These are phyloP conservation scores for Lacerta agilis DNA, from an alignment of 2,797 vertebrate species.

Conservation along the genomic window DNA sequence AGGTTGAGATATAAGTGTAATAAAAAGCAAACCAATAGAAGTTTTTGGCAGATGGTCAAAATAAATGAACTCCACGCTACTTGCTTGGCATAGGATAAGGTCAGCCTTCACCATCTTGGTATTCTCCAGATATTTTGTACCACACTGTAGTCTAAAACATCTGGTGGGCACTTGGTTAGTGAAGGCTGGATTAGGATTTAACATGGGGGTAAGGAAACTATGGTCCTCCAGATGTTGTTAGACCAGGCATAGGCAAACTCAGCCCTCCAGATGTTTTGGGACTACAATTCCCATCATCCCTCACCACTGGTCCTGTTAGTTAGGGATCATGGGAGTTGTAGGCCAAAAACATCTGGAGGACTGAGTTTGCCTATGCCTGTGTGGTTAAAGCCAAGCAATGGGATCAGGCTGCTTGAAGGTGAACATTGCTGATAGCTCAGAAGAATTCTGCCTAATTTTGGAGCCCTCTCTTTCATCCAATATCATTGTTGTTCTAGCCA, in stretches of 20 bases:
- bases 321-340: no score
- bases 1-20: neutral
- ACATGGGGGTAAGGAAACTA: neutral
- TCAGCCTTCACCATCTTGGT: neutral
- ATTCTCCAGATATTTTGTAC: neutral
- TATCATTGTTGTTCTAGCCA: neutral
- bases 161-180: no score
- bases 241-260: neutral
- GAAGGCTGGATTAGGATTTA: neutral
- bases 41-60: neutral
- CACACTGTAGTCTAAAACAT: neutral
- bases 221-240: neutral
- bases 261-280: no score
- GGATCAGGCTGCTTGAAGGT: neutral
- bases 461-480: conserved; percentile 12
- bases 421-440: neutral
- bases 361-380: no score
- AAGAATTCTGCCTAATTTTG: neutral
- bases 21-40: neutral
- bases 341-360: no score
- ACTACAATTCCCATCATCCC: no score
- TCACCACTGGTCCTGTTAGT: no score
- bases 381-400: neutral
- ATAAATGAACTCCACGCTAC: neutral
- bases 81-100: neutral